Percentiles rank a stretch among this genome's conserved stretches.
Evolutionary conservation across 2,113 vertebrate genomes (phyloP).

Genomic region (Halcyon senegalensis): DNA sequence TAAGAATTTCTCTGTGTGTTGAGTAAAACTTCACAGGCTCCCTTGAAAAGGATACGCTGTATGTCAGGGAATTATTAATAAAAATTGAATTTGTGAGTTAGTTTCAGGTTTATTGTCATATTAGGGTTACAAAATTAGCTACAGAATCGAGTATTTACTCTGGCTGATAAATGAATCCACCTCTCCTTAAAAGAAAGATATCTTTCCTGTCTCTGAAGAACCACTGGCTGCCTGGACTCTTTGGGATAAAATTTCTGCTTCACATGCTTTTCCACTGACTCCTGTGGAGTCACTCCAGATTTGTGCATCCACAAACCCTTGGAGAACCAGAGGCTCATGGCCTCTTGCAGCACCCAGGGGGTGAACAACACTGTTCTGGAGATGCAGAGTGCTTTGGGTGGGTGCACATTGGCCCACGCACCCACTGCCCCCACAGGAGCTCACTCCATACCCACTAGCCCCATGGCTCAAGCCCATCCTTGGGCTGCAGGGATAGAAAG

Average conservation of each 20-base stretch:
- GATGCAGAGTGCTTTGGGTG: neutral
- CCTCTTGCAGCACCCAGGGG: neutral
- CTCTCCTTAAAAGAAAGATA: neutral
- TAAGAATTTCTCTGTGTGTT: neutral
- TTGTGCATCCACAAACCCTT: neutral
- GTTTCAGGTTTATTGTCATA: neutral
- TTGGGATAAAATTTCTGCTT: neutral
- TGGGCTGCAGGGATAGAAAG: neutral
- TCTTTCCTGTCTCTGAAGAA: neutral
- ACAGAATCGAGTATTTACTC: neutral
- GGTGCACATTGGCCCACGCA: fast-evolving
- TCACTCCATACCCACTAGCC: neutral
- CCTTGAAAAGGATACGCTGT: neutral
- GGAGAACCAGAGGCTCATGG: neutral
- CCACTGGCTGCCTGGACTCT: neutral
- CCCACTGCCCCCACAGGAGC: fast-evolving
- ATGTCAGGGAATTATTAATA: neutral
- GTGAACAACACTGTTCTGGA: neutral
- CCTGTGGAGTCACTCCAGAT: neutral
- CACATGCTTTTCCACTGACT: neutral
- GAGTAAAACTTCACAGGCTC: neutral
- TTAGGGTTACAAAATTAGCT: neutral
- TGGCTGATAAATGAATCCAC: neutral
- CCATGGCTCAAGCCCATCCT: neutral
- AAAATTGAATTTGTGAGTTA: neutral